These are phyloP conservation scores for Tragelaphus scriptus DNA, from an alignment of 2,113 vertebrate species.

Conservation along the genomic window DNA sequence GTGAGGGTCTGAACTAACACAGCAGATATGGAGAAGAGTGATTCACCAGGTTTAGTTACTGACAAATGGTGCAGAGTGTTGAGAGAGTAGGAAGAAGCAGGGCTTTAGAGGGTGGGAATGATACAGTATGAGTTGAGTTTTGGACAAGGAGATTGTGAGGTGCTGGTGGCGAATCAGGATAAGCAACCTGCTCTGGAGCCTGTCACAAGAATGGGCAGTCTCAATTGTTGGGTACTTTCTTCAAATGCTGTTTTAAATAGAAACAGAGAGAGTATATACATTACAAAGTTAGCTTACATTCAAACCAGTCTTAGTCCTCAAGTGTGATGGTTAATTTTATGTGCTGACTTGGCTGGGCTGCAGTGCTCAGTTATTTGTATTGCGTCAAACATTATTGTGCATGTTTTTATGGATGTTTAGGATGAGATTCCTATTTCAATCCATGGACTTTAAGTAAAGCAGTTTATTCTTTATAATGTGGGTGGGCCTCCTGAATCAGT, in stretches of 20 bases:
- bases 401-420: not conserved
- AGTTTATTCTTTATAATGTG: too few species aligned
- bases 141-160: not conserved
- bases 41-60: not conserved
- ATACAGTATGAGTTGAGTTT: not conserved
- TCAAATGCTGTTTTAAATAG: not conserved
- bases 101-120: not conserved
- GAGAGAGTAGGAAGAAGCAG: not conserved
- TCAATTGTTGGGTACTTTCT: not conserved
- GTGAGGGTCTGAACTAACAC: too few species aligned
- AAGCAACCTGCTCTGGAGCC: too few species aligned
- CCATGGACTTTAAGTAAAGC: not conserved
- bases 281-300: too few species aligned
- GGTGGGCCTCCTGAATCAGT: not conserved
- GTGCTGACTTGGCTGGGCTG: not conserved
- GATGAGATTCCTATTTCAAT: not conserved
- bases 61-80: not conserved
- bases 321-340: not conserved
- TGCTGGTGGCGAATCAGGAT: too few species aligned
- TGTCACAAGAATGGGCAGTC: rapidly evolving
- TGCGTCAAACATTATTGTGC: not conserved
- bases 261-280: rapidly evolving
- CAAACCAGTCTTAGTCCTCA: not conserved
- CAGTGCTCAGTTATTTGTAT: not conserved
- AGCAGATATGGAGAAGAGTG: rapidly evolving